Evolutionary conservation across 2,797 vertebrate species (phyloP).

Genomic region (Ataeniobius toweri): DNA sequence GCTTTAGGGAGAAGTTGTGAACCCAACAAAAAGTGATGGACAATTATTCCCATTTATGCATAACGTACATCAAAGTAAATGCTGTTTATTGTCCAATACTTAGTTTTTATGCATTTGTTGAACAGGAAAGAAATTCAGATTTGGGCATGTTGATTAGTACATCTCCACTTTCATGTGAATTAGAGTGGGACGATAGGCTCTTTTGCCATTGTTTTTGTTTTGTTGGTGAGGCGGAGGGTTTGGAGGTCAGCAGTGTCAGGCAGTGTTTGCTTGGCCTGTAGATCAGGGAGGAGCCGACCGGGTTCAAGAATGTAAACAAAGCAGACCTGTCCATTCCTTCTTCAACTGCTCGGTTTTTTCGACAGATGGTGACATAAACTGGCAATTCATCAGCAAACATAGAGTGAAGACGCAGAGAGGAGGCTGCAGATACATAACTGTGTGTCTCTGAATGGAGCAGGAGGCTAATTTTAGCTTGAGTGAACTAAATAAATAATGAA

Average conservation of each 20-base stretch:
- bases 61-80: background rate
- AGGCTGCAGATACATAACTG: slow-evolving; percentile 52
- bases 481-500: slow-evolving; percentile 79
- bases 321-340: slow-evolving; percentile 38
- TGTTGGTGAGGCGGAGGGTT: slow-evolving; percentile 40
- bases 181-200: background rate
- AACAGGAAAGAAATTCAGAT: background rate
- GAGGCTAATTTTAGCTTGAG: slow-evolving; percentile 74
- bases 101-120: background rate
- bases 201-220: slow-evolving; percentile 41
- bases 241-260: slow-evolving; percentile 61
- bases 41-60: background rate
- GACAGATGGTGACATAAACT: slow-evolving; percentile 22
- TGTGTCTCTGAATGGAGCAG: slow-evolving; percentile 68
- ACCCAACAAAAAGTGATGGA: background rate
- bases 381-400: slow-evolving; percentile 36
- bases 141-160: background rate
- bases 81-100: background rate
- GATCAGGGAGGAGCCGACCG: slow-evolving; percentile 61
- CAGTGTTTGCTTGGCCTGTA: slow-evolving; percentile 54
- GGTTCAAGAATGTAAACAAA: slow-evolving; percentile 71
- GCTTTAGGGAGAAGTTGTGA: background rate
- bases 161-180: background rate
- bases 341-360: slow-evolving; percentile 1
- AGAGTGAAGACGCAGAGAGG: slow-evolving; percentile 41